Evolutionary conservation across 2,888 invertebrate genomes (phyloP).

Genomic region (Marasmarcha lunaedactyla): DNA sequence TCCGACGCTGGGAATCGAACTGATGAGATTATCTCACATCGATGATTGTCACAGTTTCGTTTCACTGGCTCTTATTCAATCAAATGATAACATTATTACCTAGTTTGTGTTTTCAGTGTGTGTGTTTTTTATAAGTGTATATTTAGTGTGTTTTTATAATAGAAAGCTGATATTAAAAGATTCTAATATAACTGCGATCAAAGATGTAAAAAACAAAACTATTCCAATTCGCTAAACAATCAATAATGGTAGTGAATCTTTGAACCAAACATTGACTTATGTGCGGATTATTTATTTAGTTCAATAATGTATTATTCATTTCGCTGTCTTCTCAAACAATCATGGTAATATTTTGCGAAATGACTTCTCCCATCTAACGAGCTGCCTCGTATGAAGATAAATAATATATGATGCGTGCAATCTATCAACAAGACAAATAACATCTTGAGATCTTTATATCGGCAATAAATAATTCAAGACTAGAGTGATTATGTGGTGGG

Average conservation of each 20-base stretch:
- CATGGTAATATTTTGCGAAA: background rate
- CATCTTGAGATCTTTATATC: too few species aligned
- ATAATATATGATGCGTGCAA: background rate
- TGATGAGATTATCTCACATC: slow-evolving; percentile 41
- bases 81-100: slow-evolving; percentile 3
- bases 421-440: background rate
- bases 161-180: too few species aligned
- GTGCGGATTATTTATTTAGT: too few species aligned
- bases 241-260: too few species aligned
- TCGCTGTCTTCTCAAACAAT: background rate
- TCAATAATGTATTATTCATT: background rate
- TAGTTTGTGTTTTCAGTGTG: slow-evolving; percentile 1
- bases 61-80: slow-evolving; percentile 12
- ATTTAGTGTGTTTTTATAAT: too few species aligned
- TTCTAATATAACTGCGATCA: too few species aligned
- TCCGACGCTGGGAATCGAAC: slow-evolving; percentile 23
- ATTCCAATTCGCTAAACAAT: too few species aligned
- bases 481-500: too few species aligned
- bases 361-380: background rate
- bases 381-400: background rate
- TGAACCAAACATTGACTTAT: too few species aligned
- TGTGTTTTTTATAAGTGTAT: slow-evolving; percentile 9
- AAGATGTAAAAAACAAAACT: too few species aligned
- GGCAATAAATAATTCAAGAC: too few species aligned
- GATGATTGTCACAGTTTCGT: slow-evolving; percentile 24